Conservation (phyloP, 2,113 vertebrate species). For the Leuciscus idus region DNA sequence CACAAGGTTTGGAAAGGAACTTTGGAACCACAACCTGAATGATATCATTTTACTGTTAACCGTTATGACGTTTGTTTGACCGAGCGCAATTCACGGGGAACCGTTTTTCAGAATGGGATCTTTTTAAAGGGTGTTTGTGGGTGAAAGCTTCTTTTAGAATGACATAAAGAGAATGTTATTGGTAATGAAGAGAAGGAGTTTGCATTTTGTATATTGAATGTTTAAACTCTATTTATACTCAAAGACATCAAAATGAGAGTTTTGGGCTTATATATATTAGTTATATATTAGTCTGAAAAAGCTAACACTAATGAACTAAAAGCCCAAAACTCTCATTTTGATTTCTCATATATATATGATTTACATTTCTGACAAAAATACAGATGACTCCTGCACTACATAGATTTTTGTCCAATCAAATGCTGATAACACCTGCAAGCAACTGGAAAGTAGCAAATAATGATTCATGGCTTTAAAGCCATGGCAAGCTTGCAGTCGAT, state of each 20-base stretch:
- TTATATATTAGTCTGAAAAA: too few relatives aligned
- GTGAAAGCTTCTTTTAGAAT: not conserved
- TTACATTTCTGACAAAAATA: not conserved
- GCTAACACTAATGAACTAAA: too few relatives aligned
- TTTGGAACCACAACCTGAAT: constrained; percentile 54
- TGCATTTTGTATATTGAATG: not conserved
- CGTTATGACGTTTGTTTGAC: constrained; percentile 43
- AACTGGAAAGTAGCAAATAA: too few relatives aligned
- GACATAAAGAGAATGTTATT: not conserved
- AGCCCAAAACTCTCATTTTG: too few relatives aligned
- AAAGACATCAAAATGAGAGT: not conserved
- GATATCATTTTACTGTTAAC: constrained; percentile 52
- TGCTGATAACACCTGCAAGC: not conserved
- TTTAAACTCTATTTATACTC: not conserved
- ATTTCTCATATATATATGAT: too few relatives aligned
- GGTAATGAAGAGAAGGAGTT: not conserved
- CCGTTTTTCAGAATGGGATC: constrained; percentile 38
- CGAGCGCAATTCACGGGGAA: constrained; percentile 21
- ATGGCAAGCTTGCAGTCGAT: not conserved
- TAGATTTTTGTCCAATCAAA: not conserved
- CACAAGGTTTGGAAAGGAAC: constrained; percentile 31
- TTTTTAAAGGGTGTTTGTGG: constrained; percentile 43
- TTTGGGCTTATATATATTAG: not conserved
- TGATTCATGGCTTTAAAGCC: too few relatives aligned
- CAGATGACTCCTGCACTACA: not conserved